Evolutionary conservation across 1,140 invertebrate species (phyloP).

Genomic region (Oryctes rhinoceros): DNA sequence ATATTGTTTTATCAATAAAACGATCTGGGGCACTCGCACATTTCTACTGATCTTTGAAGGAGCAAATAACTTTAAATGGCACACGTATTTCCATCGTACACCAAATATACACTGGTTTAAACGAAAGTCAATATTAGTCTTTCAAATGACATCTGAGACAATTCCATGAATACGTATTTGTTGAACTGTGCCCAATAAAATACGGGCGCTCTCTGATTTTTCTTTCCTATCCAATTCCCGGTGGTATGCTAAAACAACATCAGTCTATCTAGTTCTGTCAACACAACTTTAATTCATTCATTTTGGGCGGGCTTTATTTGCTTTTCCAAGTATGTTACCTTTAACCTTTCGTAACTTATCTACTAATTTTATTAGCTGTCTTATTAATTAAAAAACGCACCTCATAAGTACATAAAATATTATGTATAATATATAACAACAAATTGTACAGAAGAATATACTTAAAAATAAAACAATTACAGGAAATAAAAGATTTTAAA

Average conservation of each 20-base stretch:
- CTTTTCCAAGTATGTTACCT: neutral
- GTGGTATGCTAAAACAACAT: neutral
- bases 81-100: neutral
- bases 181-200: neutral
- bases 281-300: constrained; percentile 11
- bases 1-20: too few relatives aligned
- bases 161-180: neutral
- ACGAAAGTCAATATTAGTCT: constrained; percentile 3
- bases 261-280: constrained; percentile 9
- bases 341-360: neutral
- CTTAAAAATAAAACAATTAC: too few relatives aligned
- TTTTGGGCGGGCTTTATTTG: neutral
- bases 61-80: too few relatives aligned
- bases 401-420: too few relatives aligned
- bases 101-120: neutral
- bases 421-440: too few relatives aligned
- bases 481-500: too few relatives aligned
- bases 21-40: too few relatives aligned
- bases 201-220: neutral
- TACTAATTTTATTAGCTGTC: neutral
- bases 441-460: too few relatives aligned
- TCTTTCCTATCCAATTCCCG: neutral
- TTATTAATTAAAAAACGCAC: neutral
- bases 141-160: neutral
- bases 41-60: too few relatives aligned